Evolutionary conservation across 2,888 invertebrate genomes (phyloP), one percentile per base, ranked within the genome.

Genomic region (Lasius fuliginosus): DNA sequence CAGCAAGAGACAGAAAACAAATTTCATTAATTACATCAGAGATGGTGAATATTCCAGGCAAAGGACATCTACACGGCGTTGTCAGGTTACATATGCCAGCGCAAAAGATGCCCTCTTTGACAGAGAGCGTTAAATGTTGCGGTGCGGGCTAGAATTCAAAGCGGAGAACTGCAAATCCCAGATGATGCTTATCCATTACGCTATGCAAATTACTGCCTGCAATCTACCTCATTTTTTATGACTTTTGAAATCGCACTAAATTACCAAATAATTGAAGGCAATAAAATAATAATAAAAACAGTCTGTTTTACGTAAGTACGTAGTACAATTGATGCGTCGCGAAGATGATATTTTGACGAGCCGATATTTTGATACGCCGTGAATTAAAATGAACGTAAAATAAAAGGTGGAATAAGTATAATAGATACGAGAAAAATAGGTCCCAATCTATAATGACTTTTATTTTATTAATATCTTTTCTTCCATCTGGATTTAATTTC

Each of bases 11-110:
- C 56, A n/a, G 77, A 56, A 77, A 76, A 76, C 56, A 67, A 68
- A 77, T 77, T 77, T 77, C 77, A 68, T 77, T 77, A 77, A 68
- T 77, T 58, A 77, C 30, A 11, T 30, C 30, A 58, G 77, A 56
- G 40, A 67, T 58, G 67, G 30, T 33, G 58, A 77, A 27, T 27
- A 9, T 40, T 53, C 27, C 53, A n/a, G 33, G 40, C 40, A 30
- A 68, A 27, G 58, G 12, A 42, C 33, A 49, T 4, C 18, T 42
- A 12, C 18, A 58, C 42, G 42, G 18, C 23, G 58, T 42, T 58
- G 67, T 68, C 64, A 33, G 23, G 49, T 67, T 56, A 68, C 67
- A 68, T 77, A 58, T 67, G 65, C 58, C 40, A 9, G 4, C 53
- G 8, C 40, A 53, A 65, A 27, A 56, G 53, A n/a, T 27, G 67